A percentile compares a stretch with the other conserved stretches of the same genome.
Conservation (phyloP, 2,797 vertebrate species). For the Chelidonichthys spinosus region DNA sequence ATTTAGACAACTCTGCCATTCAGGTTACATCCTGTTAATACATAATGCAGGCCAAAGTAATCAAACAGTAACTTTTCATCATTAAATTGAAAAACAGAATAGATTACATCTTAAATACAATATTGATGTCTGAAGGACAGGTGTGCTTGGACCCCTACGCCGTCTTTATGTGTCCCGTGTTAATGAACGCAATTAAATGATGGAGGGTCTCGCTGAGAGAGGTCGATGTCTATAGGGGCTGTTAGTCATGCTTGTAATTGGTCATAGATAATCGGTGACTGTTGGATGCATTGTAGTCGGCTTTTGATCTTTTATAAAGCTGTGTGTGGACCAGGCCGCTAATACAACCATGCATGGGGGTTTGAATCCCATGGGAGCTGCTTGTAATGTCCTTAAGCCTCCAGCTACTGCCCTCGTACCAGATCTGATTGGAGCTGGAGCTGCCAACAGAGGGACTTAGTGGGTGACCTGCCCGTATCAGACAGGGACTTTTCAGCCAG, state of each 20-base stretch:
- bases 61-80: neutral
- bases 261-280: slow-evolving; percentile 36
- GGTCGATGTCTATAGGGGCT: slow-evolving; percentile 1
- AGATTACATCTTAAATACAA: slow-evolving; percentile 6
- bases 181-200: slow-evolving; percentile 34
- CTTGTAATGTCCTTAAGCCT: slow-evolving; percentile 30
- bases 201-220: slow-evolving; percentile 27
- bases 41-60: neutral
- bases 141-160: slow-evolving; percentile 4
- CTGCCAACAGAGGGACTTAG: slow-evolving; percentile 12
- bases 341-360: neutral
- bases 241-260: slow-evolving; percentile 37
- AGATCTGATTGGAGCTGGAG: slow-evolving; percentile 29
- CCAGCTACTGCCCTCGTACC: slow-evolving; percentile 19
- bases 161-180: slow-evolving; percentile 6
- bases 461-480: neutral
- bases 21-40: neutral
- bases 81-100: neutral
- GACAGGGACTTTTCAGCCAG: neutral
- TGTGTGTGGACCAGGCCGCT: neutral
- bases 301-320: slow-evolving; percentile 29
- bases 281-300: slow-evolving; percentile 5
- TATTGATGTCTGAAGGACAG: slow-evolving; percentile 18
- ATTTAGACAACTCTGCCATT: neutral
- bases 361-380: neutral